A percentile compares a stretch with the other conserved stretches of the same genome.
These are phyloP conservation scores for Heliocidaris tuberculata DNA, from an alignment of 35 echinoderm and acorn worm species.

Conservation along the genomic window DNA sequence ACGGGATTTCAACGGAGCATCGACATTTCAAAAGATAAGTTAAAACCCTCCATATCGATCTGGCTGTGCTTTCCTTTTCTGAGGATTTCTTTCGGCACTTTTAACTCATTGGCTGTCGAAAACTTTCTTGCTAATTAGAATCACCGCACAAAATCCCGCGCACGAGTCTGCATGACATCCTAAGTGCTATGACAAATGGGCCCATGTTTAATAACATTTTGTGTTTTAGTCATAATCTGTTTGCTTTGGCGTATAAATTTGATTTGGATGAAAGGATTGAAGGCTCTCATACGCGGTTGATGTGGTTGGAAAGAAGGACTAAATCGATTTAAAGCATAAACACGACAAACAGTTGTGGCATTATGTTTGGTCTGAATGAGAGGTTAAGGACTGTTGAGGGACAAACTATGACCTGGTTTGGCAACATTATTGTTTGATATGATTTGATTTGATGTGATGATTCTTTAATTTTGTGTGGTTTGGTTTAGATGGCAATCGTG, in stretches of 20 bases:
- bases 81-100: not conserved
- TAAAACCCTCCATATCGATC: slow-evolving; percentile 2
- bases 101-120: not conserved
- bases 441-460: not conserved
- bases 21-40: not conserved
- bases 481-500: not conserved
- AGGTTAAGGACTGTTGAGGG: not conserved
- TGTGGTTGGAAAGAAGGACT: slow-evolving; percentile 15
- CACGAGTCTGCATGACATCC: not conserved
- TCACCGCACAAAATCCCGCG: not conserved
- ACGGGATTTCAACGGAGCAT: not conserved
- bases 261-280: slow-evolving; percentile 2
- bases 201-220: slow-evolving; percentile 12
- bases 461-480: not conserved
- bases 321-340: slow-evolving; percentile 19
- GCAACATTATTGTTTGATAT: not conserved
- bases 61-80: not conserved
- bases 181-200: not conserved
- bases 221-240: slow-evolving; percentile 12
- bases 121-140: not conserved
- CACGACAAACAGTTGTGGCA: not conserved
- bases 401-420: not conserved
- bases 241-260: slow-evolving; percentile 11
- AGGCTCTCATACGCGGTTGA: not conserved
- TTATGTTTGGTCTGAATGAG: not conserved